Base-by-base conservation (phyloP, 2,113 vertebrate species). In the Sarotherodon lohbergeri region DNA sequence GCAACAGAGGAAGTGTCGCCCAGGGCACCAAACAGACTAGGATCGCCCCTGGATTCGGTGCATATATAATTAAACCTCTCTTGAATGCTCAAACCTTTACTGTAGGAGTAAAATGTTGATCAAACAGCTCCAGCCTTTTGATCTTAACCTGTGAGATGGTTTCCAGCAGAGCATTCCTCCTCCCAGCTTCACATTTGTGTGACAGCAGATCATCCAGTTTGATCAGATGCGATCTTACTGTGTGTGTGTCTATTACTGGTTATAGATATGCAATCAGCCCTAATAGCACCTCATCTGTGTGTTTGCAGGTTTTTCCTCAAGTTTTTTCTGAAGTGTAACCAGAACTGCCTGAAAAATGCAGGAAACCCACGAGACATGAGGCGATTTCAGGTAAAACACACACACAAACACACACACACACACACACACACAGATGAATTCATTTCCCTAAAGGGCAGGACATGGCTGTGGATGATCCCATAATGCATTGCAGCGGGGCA, bases 311-410 rank as follows among this genome's bases (percentile, higher is more conserved):
- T 95, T 86, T 95, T 95, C 63, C 83, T 95, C 3, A 95, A 94
- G 91, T 95, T 95, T 52, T 95, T 94, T 80, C 87, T 95, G 8
- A 95, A 95, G 89, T 95, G 94, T 87, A 95, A 95, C 92, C 94
- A 95, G 92, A 95, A 95, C 88, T 95, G 94, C 86, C 86, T 95
- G 93, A 95, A 95, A 52, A 95, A 95, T 0, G 94, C 94, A 4
- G 94, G 94, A 7, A 95, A 95, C 89, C 94, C 94, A 1, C 80
- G 94, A 89, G 94, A 95, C 83, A 95, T 95, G 93, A 93, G 94
- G 82, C 88, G 94, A 48, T 95, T 95, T 81, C 94, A 95, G 93
- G 93, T 94, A 66, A 66, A 2, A 63, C 59, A 36, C 32, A 36
- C 46, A 52, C 12, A 83, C 19, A 52, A 3, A 54, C 46, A 17